Conservation (phyloP, 1,140 invertebrate species). For the Bombyx mandarina region DNA sequence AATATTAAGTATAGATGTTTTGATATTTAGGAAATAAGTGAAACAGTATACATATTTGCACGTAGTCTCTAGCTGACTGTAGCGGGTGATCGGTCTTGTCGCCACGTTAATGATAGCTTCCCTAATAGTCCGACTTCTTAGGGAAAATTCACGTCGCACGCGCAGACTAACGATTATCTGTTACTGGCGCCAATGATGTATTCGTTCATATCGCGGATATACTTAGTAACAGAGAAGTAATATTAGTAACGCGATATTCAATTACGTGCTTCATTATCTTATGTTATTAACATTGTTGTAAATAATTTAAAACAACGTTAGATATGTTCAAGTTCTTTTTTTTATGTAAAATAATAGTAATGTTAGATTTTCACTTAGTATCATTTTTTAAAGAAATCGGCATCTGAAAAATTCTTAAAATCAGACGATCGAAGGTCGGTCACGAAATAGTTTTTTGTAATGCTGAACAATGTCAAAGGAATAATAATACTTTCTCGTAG, state of each 20-base stretch:
- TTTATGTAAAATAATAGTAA: too few species aligned
- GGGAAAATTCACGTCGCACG: slow-evolving; percentile 57
- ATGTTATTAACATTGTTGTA: too few species aligned
- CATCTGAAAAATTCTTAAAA: too few species aligned
- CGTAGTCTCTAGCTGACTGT: slow-evolving; percentile 12
- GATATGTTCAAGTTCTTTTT: too few species aligned
- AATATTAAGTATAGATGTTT: too few species aligned
- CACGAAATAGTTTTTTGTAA: too few species aligned
- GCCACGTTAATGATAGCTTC: slow-evolving; percentile 62
- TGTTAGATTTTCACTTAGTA: too few species aligned
- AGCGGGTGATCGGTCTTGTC: slow-evolving; percentile 34
- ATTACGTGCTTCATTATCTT: too few species aligned
- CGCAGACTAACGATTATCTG: slow-evolving; percentile 51
- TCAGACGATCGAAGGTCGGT: too few species aligned
- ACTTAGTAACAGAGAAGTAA: slow-evolving; percentile 30
- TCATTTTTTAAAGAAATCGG: too few species aligned
- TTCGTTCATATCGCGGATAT: slow-evolving; percentile 40
- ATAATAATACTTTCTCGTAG: slow-evolving; percentile 63
- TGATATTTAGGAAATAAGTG: too few species aligned
- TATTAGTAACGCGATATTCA: slow-evolving; percentile 4
- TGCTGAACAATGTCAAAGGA: slow-evolving; percentile 32
- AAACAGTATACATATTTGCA: not conserved
- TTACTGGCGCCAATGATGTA: slow-evolving; percentile 52
- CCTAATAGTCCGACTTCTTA: slow-evolving; percentile 37
- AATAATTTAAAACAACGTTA: not conserved